These are phyloP conservation scores for Hirtodrosophila confusa DNA, from an alignment of 2,888 invertebrate genomes.

Conservation along the genomic window DNA sequence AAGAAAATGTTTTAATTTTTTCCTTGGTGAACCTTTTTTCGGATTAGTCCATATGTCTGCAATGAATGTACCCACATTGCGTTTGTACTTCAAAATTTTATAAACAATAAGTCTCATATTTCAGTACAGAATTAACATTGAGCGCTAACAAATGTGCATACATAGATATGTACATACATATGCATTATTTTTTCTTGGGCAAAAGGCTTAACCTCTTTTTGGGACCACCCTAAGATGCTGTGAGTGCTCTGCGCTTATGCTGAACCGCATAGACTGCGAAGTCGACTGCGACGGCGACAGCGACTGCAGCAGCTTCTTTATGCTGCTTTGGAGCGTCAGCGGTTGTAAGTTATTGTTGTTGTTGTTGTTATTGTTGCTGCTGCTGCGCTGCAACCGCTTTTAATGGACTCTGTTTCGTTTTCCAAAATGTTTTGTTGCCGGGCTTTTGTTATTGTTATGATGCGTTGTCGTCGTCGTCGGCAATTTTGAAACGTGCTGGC, in stretches of 20 bases:
- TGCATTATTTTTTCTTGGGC: neutral
- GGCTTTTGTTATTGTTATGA: conserved; percentile 75
- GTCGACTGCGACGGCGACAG: conserved; percentile 6
- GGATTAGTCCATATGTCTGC: too few species aligned
- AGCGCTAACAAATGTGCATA: neutral
- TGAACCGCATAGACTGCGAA: conserved; percentile 6
- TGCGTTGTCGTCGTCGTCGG: conserved; percentile 61
- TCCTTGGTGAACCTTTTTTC: too few species aligned
- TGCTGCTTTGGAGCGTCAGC: conserved; percentile 18
- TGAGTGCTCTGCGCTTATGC: conserved; percentile 32
- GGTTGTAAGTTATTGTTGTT: conserved; percentile 41
- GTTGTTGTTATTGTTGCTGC: conserved; percentile 28
- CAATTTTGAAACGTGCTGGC: conserved; percentile 75
- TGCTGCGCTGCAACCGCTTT: conserved; percentile 33
- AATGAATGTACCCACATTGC: too few species aligned
- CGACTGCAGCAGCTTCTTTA: conserved; percentile 22
- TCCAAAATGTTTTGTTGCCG: conserved; percentile 64
- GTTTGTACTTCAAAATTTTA: too few species aligned
- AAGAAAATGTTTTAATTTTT: too few species aligned
- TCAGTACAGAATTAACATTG: neutral
- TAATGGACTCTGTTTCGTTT: conserved; percentile 55
- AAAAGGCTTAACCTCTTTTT: neutral
- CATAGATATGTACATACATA: neutral
- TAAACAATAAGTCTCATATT: too few species aligned
- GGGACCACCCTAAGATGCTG: conserved; percentile 59